Conservation (phyloP, 2,113 vertebrate species). For the Scatophagus argus region DNA sequence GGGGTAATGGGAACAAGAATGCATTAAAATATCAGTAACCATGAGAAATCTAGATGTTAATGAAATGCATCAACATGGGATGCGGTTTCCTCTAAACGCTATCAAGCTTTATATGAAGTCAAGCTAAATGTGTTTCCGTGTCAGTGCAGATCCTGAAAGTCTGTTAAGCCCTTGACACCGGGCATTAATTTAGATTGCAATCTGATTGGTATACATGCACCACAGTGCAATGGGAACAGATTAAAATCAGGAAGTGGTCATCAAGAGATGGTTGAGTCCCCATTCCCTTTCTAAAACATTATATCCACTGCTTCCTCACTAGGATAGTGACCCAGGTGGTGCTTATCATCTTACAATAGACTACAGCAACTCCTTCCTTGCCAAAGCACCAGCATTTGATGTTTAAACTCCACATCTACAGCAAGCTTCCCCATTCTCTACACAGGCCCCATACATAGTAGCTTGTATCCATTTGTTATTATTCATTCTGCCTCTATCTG, state of each 20-base stretch:
- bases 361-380: too few species aligned
- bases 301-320: neutral
- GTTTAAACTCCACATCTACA: too few species aligned
- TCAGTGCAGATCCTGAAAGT: neutral
- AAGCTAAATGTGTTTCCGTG: neutral
- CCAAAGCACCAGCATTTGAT: too few species aligned
- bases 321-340: too few species aligned
- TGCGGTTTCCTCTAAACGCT: neutral
- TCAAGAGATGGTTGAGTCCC: neutral
- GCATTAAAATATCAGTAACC: slow-evolving; percentile 1
- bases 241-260: neutral
- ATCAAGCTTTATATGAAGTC: neutral
- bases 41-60: neutral
- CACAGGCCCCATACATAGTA: too few species aligned
- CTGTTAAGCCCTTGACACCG: neutral
- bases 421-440: too few species aligned
- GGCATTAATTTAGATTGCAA: neutral
- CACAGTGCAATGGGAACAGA: neutral
- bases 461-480: too few species aligned
- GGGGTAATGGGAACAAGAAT: neutral
- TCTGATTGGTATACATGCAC: neutral
- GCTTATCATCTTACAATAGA: too few species aligned
- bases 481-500: too few species aligned
- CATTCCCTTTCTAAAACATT: neutral
- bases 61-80: neutral